Evolutionary conservation across 1,140 invertebrate genomes (phyloP).

Genomic region (Conopomorpha cramerella): DNA sequence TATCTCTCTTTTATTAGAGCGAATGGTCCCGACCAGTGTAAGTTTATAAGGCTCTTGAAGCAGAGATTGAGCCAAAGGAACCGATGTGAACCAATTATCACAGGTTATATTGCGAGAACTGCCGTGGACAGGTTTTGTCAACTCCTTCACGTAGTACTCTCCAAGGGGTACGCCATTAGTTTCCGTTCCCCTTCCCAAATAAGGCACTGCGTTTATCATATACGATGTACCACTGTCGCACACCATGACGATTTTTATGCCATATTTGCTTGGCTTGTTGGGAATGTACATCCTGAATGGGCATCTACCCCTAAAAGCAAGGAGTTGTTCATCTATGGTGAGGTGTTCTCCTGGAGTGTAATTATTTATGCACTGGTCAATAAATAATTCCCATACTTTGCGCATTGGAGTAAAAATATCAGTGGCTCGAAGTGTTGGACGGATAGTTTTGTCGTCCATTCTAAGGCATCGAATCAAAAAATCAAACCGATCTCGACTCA

Average conservation of each 20-base stretch:
- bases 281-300: conserved; percentile 16
- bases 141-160: no score
- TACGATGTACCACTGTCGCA: conserved; percentile 9
- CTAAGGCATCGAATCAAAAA: conserved; percentile 29
- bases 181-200: conserved; percentile 9
- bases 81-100: no score
- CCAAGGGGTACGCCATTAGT: no score
- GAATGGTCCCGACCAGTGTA: conserved; percentile 7
- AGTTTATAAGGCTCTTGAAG: no score
- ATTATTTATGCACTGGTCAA: conserved; percentile 19
- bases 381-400: conserved; percentile 29
- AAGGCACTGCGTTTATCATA: conserved; percentile 10
- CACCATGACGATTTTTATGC: conserved; percentile 13
- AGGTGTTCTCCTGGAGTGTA: conserved; percentile 13
- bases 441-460: conserved; percentile 24
- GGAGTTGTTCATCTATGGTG: conserved; percentile 11
- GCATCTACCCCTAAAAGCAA: conserved; percentile 11
- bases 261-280: conserved; percentile 16
- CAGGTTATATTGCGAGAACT: no score
- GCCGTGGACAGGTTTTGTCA: no score
- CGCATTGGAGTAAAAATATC: conserved; percentile 31
- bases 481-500: conserved; percentile 24
- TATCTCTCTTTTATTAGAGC: conserved; percentile 9
- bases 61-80: no score
- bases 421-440: conserved; percentile 9